phyloP scores from a whole-genome alignment of 2,797 vertebrate genomes.

The Anomalospiza imberbis region DNA sequence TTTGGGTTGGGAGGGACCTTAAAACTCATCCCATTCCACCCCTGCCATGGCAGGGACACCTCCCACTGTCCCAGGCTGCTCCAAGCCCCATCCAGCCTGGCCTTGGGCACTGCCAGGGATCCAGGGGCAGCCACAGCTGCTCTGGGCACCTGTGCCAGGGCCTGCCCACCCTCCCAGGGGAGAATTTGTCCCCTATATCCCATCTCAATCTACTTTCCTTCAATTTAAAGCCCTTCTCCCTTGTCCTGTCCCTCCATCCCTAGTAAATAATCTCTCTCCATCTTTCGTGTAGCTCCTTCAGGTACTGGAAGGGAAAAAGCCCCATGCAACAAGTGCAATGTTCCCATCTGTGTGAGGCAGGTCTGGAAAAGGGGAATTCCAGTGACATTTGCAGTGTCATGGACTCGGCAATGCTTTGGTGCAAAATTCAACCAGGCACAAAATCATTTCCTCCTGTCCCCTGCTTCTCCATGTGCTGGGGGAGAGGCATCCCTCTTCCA shows the following conservation, averaged over 20 bases:
- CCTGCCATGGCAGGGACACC: neutral
- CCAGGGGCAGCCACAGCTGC: neutral
- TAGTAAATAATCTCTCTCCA: too few species aligned
- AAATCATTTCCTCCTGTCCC: neutral
- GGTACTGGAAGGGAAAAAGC: neutral
- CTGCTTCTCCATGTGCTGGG: neutral
- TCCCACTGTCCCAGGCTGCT: neutral
- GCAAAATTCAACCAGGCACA: neutral
- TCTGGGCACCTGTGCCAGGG: neutral
- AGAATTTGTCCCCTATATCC: accelerated
- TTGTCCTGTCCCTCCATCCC: neutral
- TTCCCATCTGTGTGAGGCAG: accelerated
- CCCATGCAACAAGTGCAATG: neutral
- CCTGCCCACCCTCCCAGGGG: accelerated
- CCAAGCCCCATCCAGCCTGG: neutral
- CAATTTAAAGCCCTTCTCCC: neutral
- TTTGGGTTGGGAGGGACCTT: neutral
- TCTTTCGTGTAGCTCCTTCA: neutral
- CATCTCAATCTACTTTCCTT: neutral
- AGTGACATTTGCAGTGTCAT: neutral
- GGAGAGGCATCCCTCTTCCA: too few species aligned
- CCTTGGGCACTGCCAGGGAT: neutral
- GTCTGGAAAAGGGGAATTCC: neutral
- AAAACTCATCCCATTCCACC: neutral
- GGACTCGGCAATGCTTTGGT: neutral